Conservation (phyloP, 2,888 invertebrate species). For the Ophioninae sp. region DNA sequence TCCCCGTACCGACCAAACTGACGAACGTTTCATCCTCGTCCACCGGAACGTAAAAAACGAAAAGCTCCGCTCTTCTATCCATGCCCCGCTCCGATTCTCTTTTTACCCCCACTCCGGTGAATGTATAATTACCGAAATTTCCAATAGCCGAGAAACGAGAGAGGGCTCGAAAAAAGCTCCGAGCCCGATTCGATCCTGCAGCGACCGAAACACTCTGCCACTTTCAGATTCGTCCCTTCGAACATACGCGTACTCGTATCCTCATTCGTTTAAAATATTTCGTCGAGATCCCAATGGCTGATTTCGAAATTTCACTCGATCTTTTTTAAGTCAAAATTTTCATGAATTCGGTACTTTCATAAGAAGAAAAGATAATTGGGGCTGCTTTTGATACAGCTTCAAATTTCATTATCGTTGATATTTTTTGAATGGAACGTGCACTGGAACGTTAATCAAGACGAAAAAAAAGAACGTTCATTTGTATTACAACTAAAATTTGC, state of each 20-base stretch:
- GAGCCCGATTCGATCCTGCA: slow-evolving; percentile 28
- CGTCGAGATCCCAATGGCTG: neutral
- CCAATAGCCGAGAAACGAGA: slow-evolving; percentile 41
- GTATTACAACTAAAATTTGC: too few relatives aligned
- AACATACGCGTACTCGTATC: too few relatives aligned
- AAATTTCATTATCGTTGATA: too few relatives aligned
- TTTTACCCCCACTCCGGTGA: neutral
- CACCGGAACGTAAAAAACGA: slow-evolving; percentile 49
- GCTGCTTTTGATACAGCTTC: too few relatives aligned
- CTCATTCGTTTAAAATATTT: too few relatives aligned
- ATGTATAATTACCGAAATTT: slow-evolving; percentile 57
- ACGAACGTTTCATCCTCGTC: slow-evolving; percentile 41
- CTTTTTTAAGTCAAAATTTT: too few relatives aligned
- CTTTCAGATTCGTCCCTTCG: neutral
- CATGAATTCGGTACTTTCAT: too few relatives aligned
- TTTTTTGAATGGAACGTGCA: too few relatives aligned
- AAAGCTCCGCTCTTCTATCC: slow-evolving; percentile 28
- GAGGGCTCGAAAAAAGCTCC: slow-evolving; percentile 28
- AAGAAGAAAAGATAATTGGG: too few relatives aligned
- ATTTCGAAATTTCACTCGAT: neutral
- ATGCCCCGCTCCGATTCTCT: neutral
- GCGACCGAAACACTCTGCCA: slow-evolving; percentile 8
- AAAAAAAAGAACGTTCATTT: too few relatives aligned
- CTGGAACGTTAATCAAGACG: too few relatives aligned
- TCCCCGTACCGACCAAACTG: slow-evolving; percentile 30